Evolutionary conservation across 2,113 vertebrate species (phyloP).

Genomic region (Spea bombifrons): DNA sequence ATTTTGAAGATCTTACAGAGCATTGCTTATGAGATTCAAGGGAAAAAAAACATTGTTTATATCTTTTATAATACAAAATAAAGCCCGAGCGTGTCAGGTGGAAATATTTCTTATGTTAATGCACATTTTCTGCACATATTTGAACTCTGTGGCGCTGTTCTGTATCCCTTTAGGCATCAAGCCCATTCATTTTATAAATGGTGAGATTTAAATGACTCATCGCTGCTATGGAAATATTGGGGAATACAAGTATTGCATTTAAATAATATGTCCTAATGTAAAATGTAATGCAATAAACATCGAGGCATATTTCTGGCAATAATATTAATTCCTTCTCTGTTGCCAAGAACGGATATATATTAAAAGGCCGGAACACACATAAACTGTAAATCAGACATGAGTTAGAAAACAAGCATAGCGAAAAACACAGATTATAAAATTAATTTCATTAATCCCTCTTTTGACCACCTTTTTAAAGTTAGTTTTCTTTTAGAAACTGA

Average conservation of each 20-base stretch:
- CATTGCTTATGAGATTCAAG: background rate
- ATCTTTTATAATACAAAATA: background rate
- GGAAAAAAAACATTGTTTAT: too few relatives aligned
- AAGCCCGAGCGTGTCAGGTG: background rate
- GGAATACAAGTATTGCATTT: slow-evolving; percentile 9
- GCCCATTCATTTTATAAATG: background rate
- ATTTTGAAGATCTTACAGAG: background rate
- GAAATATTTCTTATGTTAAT: background rate
- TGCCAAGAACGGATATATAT: slow-evolving; percentile 9
- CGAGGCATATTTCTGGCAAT: background rate
- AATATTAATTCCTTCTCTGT: background rate
- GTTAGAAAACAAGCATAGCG: background rate
- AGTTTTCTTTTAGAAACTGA: too few relatives aligned
- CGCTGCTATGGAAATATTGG: background rate
- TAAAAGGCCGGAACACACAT: background rate
- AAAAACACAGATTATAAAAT: too few relatives aligned
- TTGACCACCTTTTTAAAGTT: too few relatives aligned
- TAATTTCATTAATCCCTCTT: too few relatives aligned
- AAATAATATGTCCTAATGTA: slow-evolving; percentile 12
- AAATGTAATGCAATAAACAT: slow-evolving; percentile 9
- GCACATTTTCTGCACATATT: background rate
- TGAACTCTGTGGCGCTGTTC: background rate
- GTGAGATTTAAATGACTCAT: background rate
- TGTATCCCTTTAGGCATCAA: background rate
- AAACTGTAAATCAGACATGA: background rate